Base-by-base conservation (phyloP, 2,888 invertebrate species). In the Escarpia spicata region DNA sequence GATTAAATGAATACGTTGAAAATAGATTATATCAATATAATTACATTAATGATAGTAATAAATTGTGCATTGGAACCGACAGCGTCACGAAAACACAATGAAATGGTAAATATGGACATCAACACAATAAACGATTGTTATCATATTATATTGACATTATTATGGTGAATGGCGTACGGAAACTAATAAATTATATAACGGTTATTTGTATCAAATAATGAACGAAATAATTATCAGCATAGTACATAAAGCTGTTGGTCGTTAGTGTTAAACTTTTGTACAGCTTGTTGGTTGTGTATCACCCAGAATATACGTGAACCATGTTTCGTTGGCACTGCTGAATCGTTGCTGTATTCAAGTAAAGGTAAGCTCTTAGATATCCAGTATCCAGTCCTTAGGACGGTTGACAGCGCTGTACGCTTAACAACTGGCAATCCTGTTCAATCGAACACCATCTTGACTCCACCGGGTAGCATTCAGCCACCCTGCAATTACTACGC, bases 11-110 rank as follows among this genome's bases (percentile, higher is more conserved):
- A 75, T 75, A 4, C 75, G 26, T 75, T n/a, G 75, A n/a, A n/a
- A 75, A 75, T 75, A 75, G 75, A 75, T 75, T 75, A 75, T 75
- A n/a, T 75, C 75, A 15, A 26, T 75, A 75, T 75, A 75, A 75
- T 75, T 75, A 75, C 75, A 26, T n/a, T 75, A 75, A 75, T 75
- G 26, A 26, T 4, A 75, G 75, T 6, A 75, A 75, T 75, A 75
- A 75, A 26, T 15, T 75, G 75, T 75, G 26, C 75, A 75, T n/a
- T 75, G 19, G 26, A 26, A 75, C 75, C 26, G 75, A 75, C 26
- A n/a, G 75, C 75, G 75, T 1, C 19, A n/a, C 26, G 26, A n/a
- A 75, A 75, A 75, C 75, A 75, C 26, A 75, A 75, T 26, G 75
- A 75, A 75, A 6, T 75, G 75, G 75, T 75, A 75, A 75, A 75